Conservation (phyloP, 2,113 vertebrate species). For the Eretmochelys imbricata region DNA sequence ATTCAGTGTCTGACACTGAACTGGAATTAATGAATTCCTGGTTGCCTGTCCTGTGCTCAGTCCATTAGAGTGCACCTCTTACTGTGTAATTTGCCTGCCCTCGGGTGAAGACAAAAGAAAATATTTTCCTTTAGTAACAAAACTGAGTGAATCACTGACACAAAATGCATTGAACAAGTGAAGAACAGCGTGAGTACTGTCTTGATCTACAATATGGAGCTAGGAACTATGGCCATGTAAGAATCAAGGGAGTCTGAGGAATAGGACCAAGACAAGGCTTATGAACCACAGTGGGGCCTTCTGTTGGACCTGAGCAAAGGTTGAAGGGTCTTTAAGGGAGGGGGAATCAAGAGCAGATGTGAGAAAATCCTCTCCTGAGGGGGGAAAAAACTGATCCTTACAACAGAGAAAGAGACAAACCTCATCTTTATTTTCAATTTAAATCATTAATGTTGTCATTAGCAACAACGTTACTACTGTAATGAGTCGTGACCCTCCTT, state of each 20-base stretch:
- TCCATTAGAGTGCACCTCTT: not conserved
- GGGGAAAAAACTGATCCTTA: not conserved
- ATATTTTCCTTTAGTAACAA: not conserved
- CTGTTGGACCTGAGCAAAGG: not conserved
- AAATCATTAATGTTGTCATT: not conserved
- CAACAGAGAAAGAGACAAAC: not conserved
- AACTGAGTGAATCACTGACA: not conserved
- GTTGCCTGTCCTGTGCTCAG: not conserved
- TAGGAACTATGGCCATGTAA: not conserved
- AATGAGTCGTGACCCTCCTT: too few relatives aligned
- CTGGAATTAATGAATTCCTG: not conserved
- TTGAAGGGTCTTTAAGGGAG: not conserved
- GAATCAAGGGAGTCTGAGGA: not conserved
- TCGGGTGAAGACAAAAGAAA: not conserved
- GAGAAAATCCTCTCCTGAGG: not conserved
- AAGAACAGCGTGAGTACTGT: not conserved
- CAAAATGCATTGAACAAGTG: not conserved
- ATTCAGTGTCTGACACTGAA: not conserved
- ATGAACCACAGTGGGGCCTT: not conserved
- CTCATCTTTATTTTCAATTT: not conserved
- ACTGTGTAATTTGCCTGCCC: not conserved
- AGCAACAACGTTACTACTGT: not conserved
- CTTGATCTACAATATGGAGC: fast-evolving
- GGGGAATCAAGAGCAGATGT: not conserved
- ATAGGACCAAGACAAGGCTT: not conserved